Evolutionary conservation across 2,113 vertebrate genomes (phyloP).

Genomic region (Lamprotornis superbus): DNA sequence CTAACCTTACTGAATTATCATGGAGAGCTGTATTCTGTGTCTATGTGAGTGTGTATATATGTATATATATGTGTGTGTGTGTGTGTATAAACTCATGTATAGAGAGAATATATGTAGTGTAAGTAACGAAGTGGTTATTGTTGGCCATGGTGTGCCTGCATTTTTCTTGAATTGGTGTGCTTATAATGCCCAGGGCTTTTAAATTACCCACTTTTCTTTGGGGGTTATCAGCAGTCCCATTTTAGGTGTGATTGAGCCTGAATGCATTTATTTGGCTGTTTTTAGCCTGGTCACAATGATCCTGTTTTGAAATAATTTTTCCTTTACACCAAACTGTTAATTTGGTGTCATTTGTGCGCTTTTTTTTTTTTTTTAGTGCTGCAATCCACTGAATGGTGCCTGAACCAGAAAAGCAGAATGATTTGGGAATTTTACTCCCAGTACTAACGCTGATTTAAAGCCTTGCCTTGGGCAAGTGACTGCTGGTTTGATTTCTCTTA

Average conservation of each 20-base stretch:
- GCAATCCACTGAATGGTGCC: background rate
- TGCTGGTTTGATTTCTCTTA: conserved; percentile 11
- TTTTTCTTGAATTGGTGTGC: background rate
- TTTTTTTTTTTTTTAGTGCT: background rate
- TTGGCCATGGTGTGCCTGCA: background rate
- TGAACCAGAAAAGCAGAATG: background rate
- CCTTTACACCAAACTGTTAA: background rate
- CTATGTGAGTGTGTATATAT: fast-evolving
- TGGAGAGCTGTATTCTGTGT: background rate
- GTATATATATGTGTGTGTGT: fast-evolving
- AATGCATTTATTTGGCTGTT: background rate
- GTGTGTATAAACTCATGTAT: background rate
- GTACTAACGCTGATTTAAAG: background rate
- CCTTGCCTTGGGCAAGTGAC: background rate
- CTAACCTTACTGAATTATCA: background rate
- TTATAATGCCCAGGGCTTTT: background rate
- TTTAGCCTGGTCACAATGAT: background rate
- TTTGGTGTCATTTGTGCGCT: background rate
- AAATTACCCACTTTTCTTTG: background rate
- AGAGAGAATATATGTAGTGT: background rate
- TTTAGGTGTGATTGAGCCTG: background rate
- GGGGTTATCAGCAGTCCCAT: background rate
- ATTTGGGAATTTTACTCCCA: conserved; percentile 10
- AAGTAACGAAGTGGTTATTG: background rate
- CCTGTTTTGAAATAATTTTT: background rate